Base-by-base conservation (phyloP, 1,140 invertebrate genomes). In the Myzus persicae region DNA sequence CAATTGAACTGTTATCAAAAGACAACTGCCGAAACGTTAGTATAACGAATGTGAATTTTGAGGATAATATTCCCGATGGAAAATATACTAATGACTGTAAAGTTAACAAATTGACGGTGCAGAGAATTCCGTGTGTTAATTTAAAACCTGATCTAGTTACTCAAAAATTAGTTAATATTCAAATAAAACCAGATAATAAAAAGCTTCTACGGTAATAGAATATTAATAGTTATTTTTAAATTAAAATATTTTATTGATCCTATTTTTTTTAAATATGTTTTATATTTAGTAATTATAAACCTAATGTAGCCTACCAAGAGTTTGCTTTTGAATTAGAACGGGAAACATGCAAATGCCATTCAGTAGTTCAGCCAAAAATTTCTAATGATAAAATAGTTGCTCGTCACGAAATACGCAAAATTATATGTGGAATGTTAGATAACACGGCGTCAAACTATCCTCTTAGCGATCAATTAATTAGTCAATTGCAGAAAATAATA, bases 141-240 rank as follows among this genome's bases (percentile, higher is more conserved):
- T 26, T 92, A 46, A 92, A 92, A 82, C 67, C 90, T 38, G 90
- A 92, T 18, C 26, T 92, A 40, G n/a, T 81, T 38, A 92, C 67
- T 46, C 59, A 92, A 48, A 92, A 92, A 81, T 82, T 92, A 92
- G 22, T 31, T 18, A 81, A 92, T 20, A 48, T 92, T 81, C 90
- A 82, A 92, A 92, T 92, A 38, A 48, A 82, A 48, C 67, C 90
- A 22, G n/a, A 48, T 48, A 36, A 38, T 51, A 91, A 46, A 46
- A 48, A 92, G 24, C 36, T 11, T 14, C 82, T 38, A 82, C 2
- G 26, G 90, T 92, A 92, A 91, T n/a, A 22, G 0, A 91, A 46
- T 90, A 90, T 76, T 76, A 76, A 76, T 76, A 76, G 11, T 18
- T 76, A 67, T 31, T 67, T 90, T n/a, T 42, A 42, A 54, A 59